Percentiles rank a stretch among this genome's conserved stretches.
These are phyloP conservation scores for Eupelmus urozonus DNA, from an alignment of 2,888 invertebrate genomes.

Conservation along the genomic window DNA sequence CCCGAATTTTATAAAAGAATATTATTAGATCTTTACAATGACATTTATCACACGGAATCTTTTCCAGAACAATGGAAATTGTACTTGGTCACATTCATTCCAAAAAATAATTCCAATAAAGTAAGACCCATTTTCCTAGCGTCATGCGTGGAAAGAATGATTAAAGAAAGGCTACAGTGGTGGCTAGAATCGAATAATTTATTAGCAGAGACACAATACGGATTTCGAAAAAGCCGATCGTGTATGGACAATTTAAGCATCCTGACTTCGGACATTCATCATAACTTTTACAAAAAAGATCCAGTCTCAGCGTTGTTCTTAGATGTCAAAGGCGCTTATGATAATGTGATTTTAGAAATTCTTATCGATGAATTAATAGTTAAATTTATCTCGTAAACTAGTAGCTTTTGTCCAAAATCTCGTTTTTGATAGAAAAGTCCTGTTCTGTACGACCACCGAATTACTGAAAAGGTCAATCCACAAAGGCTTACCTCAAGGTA, in stretches of 20 bases:
- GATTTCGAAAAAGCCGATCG: constrained; percentile 30
- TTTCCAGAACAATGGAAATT: no score
- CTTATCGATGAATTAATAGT: background rate
- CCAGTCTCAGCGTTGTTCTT: background rate
- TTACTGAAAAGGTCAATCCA: background rate
- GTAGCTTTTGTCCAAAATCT: background rate
- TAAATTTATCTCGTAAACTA: background rate
- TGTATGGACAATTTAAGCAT: background rate
- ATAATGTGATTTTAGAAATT: background rate
- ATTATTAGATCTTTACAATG: no score
- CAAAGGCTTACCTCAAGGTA: constrained; percentile 54
- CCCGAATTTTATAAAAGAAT: no score
- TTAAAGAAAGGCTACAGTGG: background rate
- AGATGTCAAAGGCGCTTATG: background rate
- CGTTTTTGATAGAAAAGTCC: background rate
- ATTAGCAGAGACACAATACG: background rate
- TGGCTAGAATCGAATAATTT: background rate
- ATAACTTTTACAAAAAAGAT: background rate
- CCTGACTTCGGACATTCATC: background rate
- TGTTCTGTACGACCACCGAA: background rate
- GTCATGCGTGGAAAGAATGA: constrained; percentile 8
- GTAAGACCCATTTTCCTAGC: constrained; percentile 12
- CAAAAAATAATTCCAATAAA: background rate
- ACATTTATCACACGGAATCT: no score
- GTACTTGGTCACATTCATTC: no score